Percentiles rank a stretch among this genome's conserved stretches.
These are phyloP conservation scores for Dynastes grantii DNA, from an alignment of 2,888 invertebrate genomes.

Conservation along the genomic window DNA sequence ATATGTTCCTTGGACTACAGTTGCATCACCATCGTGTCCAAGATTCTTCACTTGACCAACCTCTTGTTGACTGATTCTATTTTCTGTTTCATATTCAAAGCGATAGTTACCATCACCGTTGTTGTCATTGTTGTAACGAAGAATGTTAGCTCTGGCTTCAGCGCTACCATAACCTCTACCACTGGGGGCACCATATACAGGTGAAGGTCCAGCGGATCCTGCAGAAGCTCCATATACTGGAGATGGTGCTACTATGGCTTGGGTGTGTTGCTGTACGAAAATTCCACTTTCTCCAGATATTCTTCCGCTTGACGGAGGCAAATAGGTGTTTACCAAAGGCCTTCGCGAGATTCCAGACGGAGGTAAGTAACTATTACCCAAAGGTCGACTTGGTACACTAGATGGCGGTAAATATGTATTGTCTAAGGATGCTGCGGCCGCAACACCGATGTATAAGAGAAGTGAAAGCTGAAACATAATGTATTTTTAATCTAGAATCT, in stretches of 20 bases:
- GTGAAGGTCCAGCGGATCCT: conserved; percentile 54
- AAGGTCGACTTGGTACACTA: conserved; percentile 70
- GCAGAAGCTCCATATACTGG: conserved; percentile 36
- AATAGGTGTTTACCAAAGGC: not conserved
- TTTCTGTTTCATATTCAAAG: conserved; percentile 71
- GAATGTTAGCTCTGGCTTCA: conserved; percentile 73
- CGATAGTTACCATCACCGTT: conserved; percentile 42
- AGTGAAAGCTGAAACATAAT: conserved; percentile 69
- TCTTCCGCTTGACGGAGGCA: conserved; percentile 6
- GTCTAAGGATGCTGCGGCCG: conserved; percentile 72
- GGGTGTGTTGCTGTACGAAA: conserved; percentile 8
- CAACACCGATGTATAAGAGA: conserved; percentile 66
- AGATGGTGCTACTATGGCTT: conserved; percentile 22
- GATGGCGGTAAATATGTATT: conserved; percentile 55
- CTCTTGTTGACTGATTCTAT: conserved; percentile 72
- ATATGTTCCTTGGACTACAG: conserved; percentile 71
- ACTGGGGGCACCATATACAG: conserved; percentile 29
- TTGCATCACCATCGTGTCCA: conserved; percentile 68
- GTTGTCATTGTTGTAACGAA: conserved; percentile 74
- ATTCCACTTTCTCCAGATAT: not conserved
- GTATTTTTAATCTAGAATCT: conserved; percentile 4
- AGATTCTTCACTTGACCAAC: conserved; percentile 66
- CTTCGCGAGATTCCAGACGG: conserved; percentile 71
- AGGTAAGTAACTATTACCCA: conserved; percentile 74
- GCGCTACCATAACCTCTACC: conserved; percentile 61